These are phyloP conservation scores for Theretra japonica DNA, from an alignment of 2,888 invertebrate species.

Conservation along the genomic window DNA sequence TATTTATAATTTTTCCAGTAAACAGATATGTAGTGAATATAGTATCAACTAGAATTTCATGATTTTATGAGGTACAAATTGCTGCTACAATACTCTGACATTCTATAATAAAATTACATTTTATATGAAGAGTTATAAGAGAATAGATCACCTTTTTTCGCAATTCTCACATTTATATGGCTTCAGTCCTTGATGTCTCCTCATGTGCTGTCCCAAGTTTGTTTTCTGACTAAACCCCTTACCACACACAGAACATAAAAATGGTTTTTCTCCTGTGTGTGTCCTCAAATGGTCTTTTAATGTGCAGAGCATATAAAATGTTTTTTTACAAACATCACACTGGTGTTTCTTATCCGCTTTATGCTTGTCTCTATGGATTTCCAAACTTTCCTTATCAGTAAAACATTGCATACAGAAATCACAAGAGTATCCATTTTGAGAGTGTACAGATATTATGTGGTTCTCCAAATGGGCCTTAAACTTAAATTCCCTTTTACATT, in stretches of 20 bases:
- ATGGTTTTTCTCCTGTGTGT: constrained; percentile 86
- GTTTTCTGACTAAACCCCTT: constrained; percentile 86
- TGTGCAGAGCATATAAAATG: constrained; percentile 82
- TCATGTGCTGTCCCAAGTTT: constrained; percentile 84
- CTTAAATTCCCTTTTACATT: constrained; percentile 82
- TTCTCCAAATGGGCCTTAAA: constrained; percentile 81
- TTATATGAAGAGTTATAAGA: neutral
- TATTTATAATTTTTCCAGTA: no score
- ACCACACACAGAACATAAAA: constrained; percentile 83
- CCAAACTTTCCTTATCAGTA: constrained; percentile 68
- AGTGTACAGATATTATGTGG: constrained; percentile 77
- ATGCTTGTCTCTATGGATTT: constrained; percentile 77
- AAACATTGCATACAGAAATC: constrained; percentile 74
- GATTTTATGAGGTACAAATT: no score
- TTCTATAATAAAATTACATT: no score
- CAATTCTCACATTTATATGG: constrained; percentile 78
- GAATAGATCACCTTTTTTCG: constrained; percentile 60
- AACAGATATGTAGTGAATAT: no score
- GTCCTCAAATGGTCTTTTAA: constrained; percentile 84
- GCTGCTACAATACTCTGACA: no score
- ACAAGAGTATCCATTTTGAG: constrained; percentile 75
- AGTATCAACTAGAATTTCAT: no score
- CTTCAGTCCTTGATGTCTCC: constrained; percentile 82
- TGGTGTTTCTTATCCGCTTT: constrained; percentile 76
- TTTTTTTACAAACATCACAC: constrained; percentile 75